Evolutionary conservation across 2,888 invertebrate species (phyloP), one percentile per base, ranked within the genome.

Genomic region (Drosophila eohydei): DNA sequence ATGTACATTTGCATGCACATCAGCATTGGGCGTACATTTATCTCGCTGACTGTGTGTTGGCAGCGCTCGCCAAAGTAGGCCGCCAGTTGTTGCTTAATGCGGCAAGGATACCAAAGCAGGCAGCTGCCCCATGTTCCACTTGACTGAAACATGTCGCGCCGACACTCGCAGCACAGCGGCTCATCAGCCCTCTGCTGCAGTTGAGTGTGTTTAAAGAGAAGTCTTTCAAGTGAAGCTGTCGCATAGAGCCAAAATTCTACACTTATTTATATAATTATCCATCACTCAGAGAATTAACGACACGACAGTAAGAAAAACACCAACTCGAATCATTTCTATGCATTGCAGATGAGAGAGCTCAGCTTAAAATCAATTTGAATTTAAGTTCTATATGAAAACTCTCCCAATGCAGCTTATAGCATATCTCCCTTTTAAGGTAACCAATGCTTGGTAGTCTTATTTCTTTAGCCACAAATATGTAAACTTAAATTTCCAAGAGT

Each of bases 1-100:
- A 74, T 86, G 61, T 76, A 83, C 83, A 89, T 88, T 88, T 88
- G 87, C 90, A 88, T 88, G 87, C 88, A 80, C 88, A 88, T 82
- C 89, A 88, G 88, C 79, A 77, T 76, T 74, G 82, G 82, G 78
- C 85, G 82, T 67, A 83, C 73, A 87, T 84, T 84, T 84, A 84
- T 84, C 84, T 84, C 78, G 71, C 66, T 73, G 61, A 82, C 83
- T 74, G 70, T 79, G 70, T 70, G 78, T 48, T 12, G 61, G 34
- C 67, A 63, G 67, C 48, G 63, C 69, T 68, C 65, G 74, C 64
- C 62, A 71, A 73, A 65, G 55, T 71, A 60, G 68, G 83, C 74
- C 71, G 70, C 62, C 76, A 84, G 83, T 77, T 71, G 79, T 64
- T 63, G 78, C 81, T 64, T 67, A 71, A 80, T 67, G 80, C 76